Evolutionary conservation across 2,888 invertebrate species (phyloP), one percentile per base, ranked within the genome.

Genomic region (Drosophila melanosoma): DNA sequence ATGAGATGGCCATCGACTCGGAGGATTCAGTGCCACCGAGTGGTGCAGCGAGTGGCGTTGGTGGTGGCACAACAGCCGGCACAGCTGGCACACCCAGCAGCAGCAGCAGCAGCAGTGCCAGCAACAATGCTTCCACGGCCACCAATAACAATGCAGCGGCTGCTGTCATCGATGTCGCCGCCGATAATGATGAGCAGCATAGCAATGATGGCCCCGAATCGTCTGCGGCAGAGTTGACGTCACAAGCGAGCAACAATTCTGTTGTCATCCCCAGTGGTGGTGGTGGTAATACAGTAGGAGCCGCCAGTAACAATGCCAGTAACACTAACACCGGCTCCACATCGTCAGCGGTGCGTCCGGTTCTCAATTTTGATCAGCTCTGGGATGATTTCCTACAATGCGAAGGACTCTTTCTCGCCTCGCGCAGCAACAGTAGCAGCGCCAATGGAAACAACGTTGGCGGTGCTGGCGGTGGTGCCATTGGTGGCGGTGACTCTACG

Each of bases 301-400:
- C 69, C 11, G 33, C 48, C 26, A 56, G 57, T 32, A 57, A 58
- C 15, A 67, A 68, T 79, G 57, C 74, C 12, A 15, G 35, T 15
- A 40, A 42, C 32, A 23, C 42, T 7, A 35, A 32, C 20, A 40
- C 53, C 26, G 42, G 54, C 6, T 8, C 45, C 23, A 45, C 15
- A 23, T 45, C 45, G 8, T 45, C 45, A 45, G 15, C 57, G 0
- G 71, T 69, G 15, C 86, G 86, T 5, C 89, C 88, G 0, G 78
- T 81, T 6, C 79, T 90, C 17, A 87, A 89, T 42, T 89, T 89
- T 26, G 90, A 89, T 61, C 90, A 89, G 36, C 76, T 89, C 6
- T 89, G 90, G 90, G 89, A 89, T 53, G 89, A 90, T 52, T 89
- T 90, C 23, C 76, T 89, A 4, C 89, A 89, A 54, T 91, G 86